Evolutionary conservation across 2,113 vertebrate genomes (phyloP).

Genomic region (Ammodytes marinus): DNA sequence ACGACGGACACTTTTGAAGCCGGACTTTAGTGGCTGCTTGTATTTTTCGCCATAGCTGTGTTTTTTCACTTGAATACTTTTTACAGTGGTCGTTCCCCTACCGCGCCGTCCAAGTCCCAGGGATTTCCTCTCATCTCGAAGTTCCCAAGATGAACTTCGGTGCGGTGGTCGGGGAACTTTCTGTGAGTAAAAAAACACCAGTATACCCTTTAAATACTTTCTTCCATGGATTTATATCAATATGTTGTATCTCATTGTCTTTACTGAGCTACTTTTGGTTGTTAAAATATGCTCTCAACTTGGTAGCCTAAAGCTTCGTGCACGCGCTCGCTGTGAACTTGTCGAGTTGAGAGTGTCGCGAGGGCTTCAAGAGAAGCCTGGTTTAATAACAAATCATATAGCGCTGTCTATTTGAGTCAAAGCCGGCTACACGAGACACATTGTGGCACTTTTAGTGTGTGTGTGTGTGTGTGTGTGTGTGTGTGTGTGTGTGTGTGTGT

Average conservation of each 20-base stretch:
- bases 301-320: not conserved
- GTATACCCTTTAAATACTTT: not conserved
- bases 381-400: not conserved
- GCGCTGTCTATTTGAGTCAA: not conserved
- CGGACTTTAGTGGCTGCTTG: not conserved
- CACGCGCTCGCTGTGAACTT: not conserved
- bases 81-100: constrained; percentile 15
- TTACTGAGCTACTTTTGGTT: not conserved
- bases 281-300: not conserved
- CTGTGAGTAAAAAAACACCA: constrained; percentile 63
- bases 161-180: constrained; percentile 66
- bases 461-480: too few relatives aligned
- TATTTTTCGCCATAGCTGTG: not conserved
- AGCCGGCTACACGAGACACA: too few relatives aligned
- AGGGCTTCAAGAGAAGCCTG: not conserved
- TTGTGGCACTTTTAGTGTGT: too few relatives aligned
- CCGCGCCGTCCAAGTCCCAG: constrained; percentile 37
- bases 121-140: constrained; percentile 70
- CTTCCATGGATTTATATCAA: not conserved
- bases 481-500: too few relatives aligned
- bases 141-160: constrained; percentile 81
- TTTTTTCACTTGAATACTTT: not conserved
- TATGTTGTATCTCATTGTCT: rapidly evolving
- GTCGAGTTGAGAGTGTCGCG: not conserved
- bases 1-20: constrained; percentile 30